These are phyloP conservation scores for Trachymyrmex septentrionalis DNA, from an alignment of 1,140 invertebrate species.

Conservation along the genomic window DNA sequence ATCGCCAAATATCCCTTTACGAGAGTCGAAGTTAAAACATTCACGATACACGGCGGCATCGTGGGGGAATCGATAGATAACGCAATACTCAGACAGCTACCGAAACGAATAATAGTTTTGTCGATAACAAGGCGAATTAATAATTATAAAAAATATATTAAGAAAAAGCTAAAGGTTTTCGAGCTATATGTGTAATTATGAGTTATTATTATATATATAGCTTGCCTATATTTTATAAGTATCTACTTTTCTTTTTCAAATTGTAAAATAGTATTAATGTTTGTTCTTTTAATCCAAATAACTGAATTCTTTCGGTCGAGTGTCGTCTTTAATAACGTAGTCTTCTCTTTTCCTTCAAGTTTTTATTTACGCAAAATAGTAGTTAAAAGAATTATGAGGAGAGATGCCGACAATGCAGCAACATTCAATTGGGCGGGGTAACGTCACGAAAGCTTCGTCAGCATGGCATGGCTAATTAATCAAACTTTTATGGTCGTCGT, in stretches of 20 bases:
- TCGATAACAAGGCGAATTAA: no score
- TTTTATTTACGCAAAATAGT: conserved; percentile 46
- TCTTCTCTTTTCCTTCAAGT: neutral
- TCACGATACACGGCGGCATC: no score
- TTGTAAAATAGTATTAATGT: neutral
- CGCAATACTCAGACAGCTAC: no score
- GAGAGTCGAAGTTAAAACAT: no score
- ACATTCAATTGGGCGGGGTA: conserved; percentile 46
- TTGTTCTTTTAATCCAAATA: neutral
- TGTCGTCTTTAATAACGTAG: neutral
- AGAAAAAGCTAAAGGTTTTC: no score
- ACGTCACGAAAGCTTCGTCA: conserved; percentile 70
- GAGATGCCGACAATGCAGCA: conserved; percentile 24
- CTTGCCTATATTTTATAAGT: no score
- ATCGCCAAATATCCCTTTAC: no score
- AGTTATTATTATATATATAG: no score
- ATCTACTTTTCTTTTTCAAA: neutral
- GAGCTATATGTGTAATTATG: no score
- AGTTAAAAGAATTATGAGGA: conserved; percentile 51
- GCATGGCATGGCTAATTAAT: conserved; percentile 76
- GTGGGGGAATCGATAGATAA: no score
- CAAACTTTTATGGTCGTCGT: conserved; percentile 74
- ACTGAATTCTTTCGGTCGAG: neutral
- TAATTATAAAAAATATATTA: no score
- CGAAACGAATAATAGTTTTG: no score